These are phyloP conservation scores for Agonopterix subpropinquella DNA, from an alignment of 2,888 invertebrate species.

Conservation along the genomic window DNA sequence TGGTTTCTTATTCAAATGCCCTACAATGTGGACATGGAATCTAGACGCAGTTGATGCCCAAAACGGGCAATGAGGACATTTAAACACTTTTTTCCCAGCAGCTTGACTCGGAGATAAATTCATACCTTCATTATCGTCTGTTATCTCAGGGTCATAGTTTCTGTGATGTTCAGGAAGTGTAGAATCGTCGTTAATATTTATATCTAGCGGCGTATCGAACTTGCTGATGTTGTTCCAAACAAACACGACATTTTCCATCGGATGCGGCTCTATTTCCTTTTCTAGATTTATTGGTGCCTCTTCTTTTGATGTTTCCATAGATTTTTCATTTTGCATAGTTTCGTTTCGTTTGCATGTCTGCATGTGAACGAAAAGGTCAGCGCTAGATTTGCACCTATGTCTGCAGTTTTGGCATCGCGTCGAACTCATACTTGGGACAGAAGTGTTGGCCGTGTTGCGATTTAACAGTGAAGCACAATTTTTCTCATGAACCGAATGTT, in stretches of 20 bases:
- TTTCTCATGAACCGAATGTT: slow-evolving; percentile 87
- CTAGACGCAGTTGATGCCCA: slow-evolving; percentile 95
- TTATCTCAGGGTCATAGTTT: slow-evolving; percentile 50
- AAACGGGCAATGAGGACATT: slow-evolving; percentile 94
- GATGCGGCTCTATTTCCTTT: slow-evolving; percentile 76
- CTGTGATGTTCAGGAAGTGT: slow-evolving; percentile 52
- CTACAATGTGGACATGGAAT: slow-evolving; percentile 95
- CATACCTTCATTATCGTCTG: slow-evolving; percentile 74
- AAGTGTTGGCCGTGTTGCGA: slow-evolving; percentile 45
- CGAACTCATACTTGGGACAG: slow-evolving; percentile 76
- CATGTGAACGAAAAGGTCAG: slow-evolving; percentile 85
- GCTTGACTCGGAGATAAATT: slow-evolving; percentile 78
- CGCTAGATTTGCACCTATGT: slow-evolving; percentile 89
- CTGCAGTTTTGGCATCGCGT: slow-evolving; percentile 91
- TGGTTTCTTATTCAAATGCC: slow-evolving; percentile 93
- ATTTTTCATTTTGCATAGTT: slow-evolving; percentile 37
- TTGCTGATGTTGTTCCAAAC: slow-evolving; percentile 82
- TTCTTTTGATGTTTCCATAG: slow-evolving; percentile 31
- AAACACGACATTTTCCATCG: slow-evolving; percentile 88
- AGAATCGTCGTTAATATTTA: slow-evolving; percentile 63
- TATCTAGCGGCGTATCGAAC: slow-evolving; percentile 58
- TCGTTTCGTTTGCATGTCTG: slow-evolving; percentile 79
- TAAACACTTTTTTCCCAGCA: slow-evolving; percentile 87
- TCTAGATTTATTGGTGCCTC: slow-evolving; percentile 39
- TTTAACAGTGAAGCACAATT: slow-evolving; percentile 74